Evolutionary conservation across 2,113 vertebrate species (phyloP).

Genomic region (Naja naja): DNA sequence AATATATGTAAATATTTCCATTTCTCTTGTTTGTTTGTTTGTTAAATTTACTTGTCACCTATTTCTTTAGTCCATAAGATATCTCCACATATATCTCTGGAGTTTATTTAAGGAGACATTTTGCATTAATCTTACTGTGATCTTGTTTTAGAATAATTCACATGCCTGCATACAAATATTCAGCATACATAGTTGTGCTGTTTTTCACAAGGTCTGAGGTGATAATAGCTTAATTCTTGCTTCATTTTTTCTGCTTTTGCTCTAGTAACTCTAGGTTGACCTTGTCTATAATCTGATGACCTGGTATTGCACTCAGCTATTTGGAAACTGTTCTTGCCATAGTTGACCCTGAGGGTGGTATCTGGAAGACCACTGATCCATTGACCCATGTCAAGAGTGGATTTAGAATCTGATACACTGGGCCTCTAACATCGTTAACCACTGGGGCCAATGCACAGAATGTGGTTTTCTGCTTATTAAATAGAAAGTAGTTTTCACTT

Average conservation of each 20-base stretch:
- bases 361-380: conserved; percentile 78
- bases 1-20: conserved; percentile 2
- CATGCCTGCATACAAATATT: conserved; percentile 63
- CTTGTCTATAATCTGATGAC: conserved; percentile 87
- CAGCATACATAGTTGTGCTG: conserved; percentile 67
- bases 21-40: conserved; percentile 12
- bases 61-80: conserved; percentile 12
- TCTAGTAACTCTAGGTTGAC: conserved; percentile 81
- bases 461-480: conserved; percentile 62
- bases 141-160: conserved; percentile 58
- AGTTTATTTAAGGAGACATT: conserved; percentile 17
- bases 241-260: conserved; percentile 85
- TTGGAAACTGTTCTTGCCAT: conserved; percentile 70
- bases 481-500: conserved; percentile 51
- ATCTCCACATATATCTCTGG: conserved; percentile 44
- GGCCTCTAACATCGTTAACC: conserved; percentile 75
- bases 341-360: conserved; percentile 73
- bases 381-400: conserved; percentile 89
- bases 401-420: conserved; percentile 81
- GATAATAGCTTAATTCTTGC: conserved; percentile 88
- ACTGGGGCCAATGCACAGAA: conserved; percentile 70
- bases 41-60: background rate
- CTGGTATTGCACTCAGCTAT: conserved; percentile 74
- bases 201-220: conserved; percentile 77
- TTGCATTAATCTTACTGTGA: conserved; percentile 53